These are phyloP conservation scores for Phocoena sinus DNA, from an alignment of 2,113 vertebrate species.

Conservation along the genomic window DNA sequence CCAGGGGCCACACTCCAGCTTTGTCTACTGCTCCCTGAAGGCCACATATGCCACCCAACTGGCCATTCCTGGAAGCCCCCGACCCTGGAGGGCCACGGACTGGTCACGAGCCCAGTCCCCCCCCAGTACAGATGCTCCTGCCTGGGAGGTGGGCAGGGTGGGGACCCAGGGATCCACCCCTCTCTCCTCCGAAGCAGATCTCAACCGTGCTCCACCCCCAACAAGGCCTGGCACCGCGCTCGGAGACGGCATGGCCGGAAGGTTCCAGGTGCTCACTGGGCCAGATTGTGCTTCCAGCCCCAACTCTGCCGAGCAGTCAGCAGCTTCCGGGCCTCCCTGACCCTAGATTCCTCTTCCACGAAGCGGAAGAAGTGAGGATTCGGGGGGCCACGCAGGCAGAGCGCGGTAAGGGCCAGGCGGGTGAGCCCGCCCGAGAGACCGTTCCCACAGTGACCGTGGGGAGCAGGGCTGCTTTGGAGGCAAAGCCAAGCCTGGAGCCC, in stretches of 20 bases:
- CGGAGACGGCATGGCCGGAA: not conserved
- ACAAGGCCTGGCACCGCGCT: rapidly evolving
- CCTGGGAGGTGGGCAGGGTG: too few species aligned
- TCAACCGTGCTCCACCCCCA: not conserved
- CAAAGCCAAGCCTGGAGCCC: not conserved
- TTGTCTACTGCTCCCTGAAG: not conserved
- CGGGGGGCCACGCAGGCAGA: too few species aligned
- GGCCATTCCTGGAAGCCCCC: not conserved
- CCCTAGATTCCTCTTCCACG: not conserved
- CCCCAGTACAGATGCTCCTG: not conserved
- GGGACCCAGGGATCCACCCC: too few species aligned
- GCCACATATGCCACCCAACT: too few species aligned
- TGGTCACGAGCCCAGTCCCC: not conserved
- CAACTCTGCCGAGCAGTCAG: not conserved
- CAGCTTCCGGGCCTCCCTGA: not conserved
- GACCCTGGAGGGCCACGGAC: rapidly evolving
- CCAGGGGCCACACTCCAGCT: rapidly evolving
- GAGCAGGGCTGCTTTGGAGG: too few species aligned
- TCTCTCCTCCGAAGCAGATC: too few species aligned
- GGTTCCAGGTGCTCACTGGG: rapidly evolving
- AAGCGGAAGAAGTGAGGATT: not conserved
- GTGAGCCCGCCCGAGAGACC: not conserved
- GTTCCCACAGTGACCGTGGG: rapidly evolving
- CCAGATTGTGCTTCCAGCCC: not conserved
- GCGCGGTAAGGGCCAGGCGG: not conserved